phyloP scores from a whole-genome alignment of 2,888 invertebrate species.

The Drosophila recens region DNA sequence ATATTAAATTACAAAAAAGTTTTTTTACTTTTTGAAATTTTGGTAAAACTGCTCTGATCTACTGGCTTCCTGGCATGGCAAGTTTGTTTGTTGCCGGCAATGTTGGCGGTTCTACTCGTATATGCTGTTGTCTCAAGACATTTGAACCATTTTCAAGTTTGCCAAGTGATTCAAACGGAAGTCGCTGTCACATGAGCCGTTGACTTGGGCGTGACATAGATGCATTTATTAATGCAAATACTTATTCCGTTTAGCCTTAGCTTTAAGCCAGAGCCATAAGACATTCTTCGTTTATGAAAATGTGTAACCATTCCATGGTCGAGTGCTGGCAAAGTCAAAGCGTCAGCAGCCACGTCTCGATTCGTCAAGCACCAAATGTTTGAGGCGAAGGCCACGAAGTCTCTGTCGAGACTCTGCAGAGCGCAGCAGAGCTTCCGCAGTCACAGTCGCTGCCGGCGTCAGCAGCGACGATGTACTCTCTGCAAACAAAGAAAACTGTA shows the following conservation, averaged over 20 bases:
- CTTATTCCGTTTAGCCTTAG: constrained; percentile 40
- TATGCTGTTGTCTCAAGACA: constrained; percentile 29
- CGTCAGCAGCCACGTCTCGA: constrained; percentile 42
- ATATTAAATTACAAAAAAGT: no score
- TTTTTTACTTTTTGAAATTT: background rate
- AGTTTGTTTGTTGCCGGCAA: constrained; percentile 58
- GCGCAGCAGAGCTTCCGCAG: constrained; percentile 4
- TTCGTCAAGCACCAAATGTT: constrained; percentile 51
- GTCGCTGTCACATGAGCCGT: constrained; percentile 67
- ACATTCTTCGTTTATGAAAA: constrained; percentile 69
- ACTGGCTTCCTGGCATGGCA: constrained; percentile 57
- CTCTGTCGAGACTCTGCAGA: constrained; percentile 12
- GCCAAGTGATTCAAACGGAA: constrained; percentile 55
- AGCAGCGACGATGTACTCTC: constrained; percentile 6
- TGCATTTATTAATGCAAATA: constrained; percentile 80
- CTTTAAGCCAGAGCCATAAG: constrained; percentile 2
- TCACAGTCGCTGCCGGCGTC: constrained; percentile 1
- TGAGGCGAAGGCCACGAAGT: constrained; percentile 45
- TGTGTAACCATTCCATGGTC: constrained; percentile 65
- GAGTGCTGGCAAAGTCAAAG: constrained; percentile 43
- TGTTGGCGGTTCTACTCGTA: constrained; percentile 10
- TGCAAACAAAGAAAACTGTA: constrained; percentile 8
- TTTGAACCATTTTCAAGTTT: constrained; percentile 45
- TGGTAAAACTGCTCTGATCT: constrained; percentile 15
- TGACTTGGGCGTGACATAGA: constrained; percentile 77